Evolutionary conservation across 2,113 vertebrate genomes (phyloP).

Genomic region (Agelaius tricolor): DNA sequence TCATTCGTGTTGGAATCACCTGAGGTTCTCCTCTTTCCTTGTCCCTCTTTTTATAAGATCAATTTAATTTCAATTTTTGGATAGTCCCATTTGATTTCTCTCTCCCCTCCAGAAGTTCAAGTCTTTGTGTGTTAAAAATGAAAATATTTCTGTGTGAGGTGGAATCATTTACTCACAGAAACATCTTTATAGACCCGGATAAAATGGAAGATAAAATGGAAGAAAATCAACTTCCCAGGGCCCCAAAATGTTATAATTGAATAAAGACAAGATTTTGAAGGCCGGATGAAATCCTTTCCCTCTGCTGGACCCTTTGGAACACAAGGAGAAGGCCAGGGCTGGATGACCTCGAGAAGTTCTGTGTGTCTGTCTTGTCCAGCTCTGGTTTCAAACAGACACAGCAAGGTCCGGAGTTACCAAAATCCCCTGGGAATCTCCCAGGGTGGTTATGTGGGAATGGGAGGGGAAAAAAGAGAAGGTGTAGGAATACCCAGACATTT

Average conservation of each 20-base stretch:
- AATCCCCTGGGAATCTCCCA: neutral
- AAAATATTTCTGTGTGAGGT: neutral
- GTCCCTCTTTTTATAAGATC: neutral
- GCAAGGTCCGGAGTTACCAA: neutral
- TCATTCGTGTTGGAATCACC: neutral
- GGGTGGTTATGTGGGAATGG: neutral
- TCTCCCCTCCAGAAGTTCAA: neutral
- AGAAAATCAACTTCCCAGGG: neutral
- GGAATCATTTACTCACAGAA: neutral
- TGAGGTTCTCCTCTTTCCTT: neutral
- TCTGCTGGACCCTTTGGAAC: neutral
- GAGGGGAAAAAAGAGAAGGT: rapidly evolving
- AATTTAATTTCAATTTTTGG: neutral
- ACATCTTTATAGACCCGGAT: neutral
- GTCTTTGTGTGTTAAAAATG: neutral
- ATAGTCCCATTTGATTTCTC: neutral
- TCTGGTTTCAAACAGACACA: neutral
- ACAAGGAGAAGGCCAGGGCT: neutral
- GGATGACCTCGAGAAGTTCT: neutral
- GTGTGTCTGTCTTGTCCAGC: neutral
- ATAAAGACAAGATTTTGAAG: neutral
- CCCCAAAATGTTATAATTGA: neutral
- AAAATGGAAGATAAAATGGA: neutral
- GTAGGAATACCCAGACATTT: neutral
- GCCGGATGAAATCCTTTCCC: neutral